phyloP scores from a whole-genome alignment of 2,797 vertebrate genomes.

The Emydoidea blandingii region DNA sequence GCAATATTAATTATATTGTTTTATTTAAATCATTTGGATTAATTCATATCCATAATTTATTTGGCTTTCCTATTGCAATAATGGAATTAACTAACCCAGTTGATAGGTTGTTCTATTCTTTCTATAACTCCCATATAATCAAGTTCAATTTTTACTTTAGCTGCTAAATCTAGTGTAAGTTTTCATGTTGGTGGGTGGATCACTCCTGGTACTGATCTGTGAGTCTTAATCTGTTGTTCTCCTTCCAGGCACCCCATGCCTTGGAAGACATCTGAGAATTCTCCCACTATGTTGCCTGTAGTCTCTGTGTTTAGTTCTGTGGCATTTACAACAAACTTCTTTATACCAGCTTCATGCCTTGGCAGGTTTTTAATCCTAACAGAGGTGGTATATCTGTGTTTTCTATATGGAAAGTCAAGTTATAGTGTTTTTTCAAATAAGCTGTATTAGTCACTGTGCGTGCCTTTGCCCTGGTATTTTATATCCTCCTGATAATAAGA shows the following conservation, averaged over 20 bases:
- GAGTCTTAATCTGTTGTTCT: neutral
- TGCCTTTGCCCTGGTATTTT: neutral
- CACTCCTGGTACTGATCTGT: too few relatives aligned
- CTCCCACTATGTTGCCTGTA: neutral
- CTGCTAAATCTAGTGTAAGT: neutral
- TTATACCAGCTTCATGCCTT: neutral
- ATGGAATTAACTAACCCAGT: neutral
- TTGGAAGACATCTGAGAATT: neutral
- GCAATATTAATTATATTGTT: neutral
- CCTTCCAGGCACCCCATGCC: neutral
- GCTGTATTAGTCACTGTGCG: neutral
- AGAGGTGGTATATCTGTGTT: neutral
- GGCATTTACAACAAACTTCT: neutral
- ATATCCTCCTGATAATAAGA: neutral
- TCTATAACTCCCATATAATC: neutral
- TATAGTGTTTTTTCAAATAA: neutral
- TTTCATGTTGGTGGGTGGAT: neutral
- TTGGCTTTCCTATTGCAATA: constrained; percentile 1
- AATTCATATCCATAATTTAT: neutral
- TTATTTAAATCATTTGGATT: constrained; percentile 3
- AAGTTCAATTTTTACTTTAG: neutral
- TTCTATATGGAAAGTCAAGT: neutral
- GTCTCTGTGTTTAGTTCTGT: neutral
- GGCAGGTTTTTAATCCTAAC: neutral
- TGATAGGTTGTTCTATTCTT: neutral